A percentile compares a stretch with the other conserved stretches of the same genome.
Evolutionary conservation across 2,113 vertebrate genomes (phyloP).

Genomic region (Chaetura pelagica): DNA sequence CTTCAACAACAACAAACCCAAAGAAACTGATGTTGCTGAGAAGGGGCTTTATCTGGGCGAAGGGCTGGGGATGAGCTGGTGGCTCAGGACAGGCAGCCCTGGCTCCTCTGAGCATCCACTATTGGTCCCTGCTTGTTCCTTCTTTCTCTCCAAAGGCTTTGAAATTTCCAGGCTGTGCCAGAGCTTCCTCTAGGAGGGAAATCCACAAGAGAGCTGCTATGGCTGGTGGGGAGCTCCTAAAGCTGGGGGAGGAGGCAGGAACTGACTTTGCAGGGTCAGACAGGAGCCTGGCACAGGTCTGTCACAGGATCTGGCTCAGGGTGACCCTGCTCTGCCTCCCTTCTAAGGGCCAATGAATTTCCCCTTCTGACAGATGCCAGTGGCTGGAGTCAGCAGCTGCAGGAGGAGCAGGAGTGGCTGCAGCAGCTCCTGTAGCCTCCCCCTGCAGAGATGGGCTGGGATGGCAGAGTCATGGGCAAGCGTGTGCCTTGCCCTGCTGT

Average conservation of each 20-base stretch:
- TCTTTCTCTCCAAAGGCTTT: not conserved
- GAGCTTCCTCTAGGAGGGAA: not conserved
- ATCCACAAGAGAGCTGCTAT: fast-evolving
- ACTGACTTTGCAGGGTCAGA: not conserved
- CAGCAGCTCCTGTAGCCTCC: not conserved
- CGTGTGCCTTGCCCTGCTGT: not conserved
- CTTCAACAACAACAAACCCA: not conserved
- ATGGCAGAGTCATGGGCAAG: fast-evolving
- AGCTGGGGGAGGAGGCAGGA: not conserved
- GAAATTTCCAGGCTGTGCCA: not conserved
- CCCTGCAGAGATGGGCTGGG: not conserved
- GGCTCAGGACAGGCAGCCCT: not conserved
- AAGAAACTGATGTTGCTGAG: slow-evolving; percentile 16
- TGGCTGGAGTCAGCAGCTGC: not conserved
- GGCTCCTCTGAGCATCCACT: not conserved
- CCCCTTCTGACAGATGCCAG: fast-evolving
- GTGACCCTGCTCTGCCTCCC: not conserved
- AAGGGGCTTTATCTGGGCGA: not conserved
- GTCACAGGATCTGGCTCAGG: not conserved
- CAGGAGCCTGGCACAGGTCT: fast-evolving
- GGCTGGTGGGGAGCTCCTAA: not conserved
- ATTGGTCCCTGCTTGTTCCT: not conserved
- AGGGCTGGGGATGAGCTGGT: not conserved
- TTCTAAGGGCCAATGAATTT: not conserved
- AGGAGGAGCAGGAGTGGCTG: not conserved